phyloP scores from a whole-genome alignment of 2,797 vertebrate species.

The Lerista edwardsae region DNA sequence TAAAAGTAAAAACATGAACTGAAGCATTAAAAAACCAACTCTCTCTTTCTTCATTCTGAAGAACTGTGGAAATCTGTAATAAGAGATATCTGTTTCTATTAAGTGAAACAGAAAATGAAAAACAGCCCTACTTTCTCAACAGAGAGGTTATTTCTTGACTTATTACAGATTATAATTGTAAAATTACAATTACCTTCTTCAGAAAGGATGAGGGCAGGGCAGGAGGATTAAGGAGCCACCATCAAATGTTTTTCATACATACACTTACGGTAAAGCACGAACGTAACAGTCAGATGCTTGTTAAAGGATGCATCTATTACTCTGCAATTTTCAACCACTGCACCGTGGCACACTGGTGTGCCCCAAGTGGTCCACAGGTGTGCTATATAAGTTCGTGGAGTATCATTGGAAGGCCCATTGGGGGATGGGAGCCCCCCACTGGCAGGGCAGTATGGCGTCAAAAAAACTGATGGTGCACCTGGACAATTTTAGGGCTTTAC shows the following conservation, averaged over 20 bases:
- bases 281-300: not conserved
- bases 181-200: not conserved
- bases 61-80: not conserved
- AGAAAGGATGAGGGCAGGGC: not conserved
- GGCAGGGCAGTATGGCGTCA: no score
- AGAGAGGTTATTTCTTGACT: not conserved
- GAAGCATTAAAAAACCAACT: not conserved
- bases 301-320: not conserved
- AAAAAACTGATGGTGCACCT: no score
- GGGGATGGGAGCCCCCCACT: no score
- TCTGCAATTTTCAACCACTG: no score
- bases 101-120: not conserved
- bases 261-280: not conserved
- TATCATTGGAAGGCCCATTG: no score
- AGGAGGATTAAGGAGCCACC: no score
- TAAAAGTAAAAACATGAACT: not conserved
- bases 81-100: not conserved
- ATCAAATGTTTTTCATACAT: no score
- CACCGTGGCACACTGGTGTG: no score
- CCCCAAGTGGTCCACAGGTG: no score
- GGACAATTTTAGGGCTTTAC: no score
- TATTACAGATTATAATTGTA: not conserved
- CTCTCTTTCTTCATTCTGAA: not conserved
- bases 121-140: not conserved
- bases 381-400: no score